Percentiles rank a stretch among this genome's conserved stretches.
These are phyloP conservation scores for Hanleya hanleyi DNA, from an alignment of 2,888 invertebrate genomes.

Conservation along the genomic window DNA sequence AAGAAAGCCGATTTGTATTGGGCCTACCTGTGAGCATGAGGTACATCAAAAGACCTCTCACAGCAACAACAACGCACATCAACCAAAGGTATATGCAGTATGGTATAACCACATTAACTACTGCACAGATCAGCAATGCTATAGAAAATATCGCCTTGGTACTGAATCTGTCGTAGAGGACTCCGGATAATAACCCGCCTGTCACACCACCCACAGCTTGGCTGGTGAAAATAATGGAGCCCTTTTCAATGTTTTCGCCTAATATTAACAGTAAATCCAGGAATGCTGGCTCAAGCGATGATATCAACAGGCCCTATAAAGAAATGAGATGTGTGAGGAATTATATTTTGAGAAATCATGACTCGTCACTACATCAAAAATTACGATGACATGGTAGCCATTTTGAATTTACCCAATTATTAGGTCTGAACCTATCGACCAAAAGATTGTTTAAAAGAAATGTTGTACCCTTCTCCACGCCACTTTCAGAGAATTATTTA, in stretches of 20 bases:
- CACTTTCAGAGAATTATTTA: no score
- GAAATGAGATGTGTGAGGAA: no score
- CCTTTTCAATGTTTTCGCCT: not conserved
- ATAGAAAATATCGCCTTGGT: not conserved
- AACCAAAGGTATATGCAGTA: not conserved
- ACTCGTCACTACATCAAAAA: no score
- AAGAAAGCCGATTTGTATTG: no score
- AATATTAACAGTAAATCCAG: not conserved
- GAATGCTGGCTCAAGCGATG: not conserved
- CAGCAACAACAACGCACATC: not conserved
- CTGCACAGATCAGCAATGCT: not conserved
- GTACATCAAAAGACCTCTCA: not conserved
- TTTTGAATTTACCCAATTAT: no score
- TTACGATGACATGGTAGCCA: no score
- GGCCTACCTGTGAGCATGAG: not conserved
- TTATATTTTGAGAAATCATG: no score
- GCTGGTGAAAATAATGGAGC: not conserved
- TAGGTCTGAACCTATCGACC: no score
- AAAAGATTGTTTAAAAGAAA: no score
- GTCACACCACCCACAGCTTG: not conserved
- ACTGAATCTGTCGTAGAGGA: not conserved
- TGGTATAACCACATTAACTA: not conserved
- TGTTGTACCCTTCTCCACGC: no score
- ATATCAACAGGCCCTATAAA: not conserved
- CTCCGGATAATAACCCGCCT: not conserved